Conservation (phyloP, 2,113 vertebrate species). For the Pheucticus melanocephalus region DNA sequence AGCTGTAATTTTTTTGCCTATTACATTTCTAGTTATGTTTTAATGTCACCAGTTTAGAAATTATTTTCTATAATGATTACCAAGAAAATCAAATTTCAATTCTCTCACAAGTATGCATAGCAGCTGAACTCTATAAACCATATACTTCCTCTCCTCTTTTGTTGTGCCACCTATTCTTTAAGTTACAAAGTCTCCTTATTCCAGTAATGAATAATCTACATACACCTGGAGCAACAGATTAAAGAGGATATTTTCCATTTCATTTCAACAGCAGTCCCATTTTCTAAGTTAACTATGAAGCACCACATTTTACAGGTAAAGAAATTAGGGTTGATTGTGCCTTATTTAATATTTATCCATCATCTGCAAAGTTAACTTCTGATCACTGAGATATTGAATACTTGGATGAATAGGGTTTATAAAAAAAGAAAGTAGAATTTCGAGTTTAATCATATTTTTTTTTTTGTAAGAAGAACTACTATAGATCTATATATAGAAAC, state of each 20-base stretch:
- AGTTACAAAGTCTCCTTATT: neutral
- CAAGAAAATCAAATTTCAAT: neutral
- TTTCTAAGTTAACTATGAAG: constrained; percentile 2
- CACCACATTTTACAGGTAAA: neutral
- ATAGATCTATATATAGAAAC: neutral
- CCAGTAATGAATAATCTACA: neutral
- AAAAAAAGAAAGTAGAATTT: neutral
- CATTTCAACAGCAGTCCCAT: neutral
- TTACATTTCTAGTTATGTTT: neutral
- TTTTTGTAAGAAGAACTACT: neutral
- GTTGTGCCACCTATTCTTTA: neutral
- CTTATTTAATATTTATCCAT: neutral
- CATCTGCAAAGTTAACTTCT: neutral
- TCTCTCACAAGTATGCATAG: neutral
- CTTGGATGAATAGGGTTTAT: neutral
- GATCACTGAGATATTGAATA: neutral
- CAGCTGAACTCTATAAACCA: neutral
- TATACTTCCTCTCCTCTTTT: neutral
- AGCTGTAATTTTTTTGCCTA: neutral
- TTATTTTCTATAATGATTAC: neutral
- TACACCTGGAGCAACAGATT: neutral
- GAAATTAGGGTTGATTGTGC: neutral
- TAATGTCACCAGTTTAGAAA: neutral
- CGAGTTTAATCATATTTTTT: neutral
- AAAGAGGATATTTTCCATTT: neutral